These are phyloP conservation scores for Orthosia gothica DNA, from an alignment of 2,888 invertebrate species.

Conservation along the genomic window DNA sequence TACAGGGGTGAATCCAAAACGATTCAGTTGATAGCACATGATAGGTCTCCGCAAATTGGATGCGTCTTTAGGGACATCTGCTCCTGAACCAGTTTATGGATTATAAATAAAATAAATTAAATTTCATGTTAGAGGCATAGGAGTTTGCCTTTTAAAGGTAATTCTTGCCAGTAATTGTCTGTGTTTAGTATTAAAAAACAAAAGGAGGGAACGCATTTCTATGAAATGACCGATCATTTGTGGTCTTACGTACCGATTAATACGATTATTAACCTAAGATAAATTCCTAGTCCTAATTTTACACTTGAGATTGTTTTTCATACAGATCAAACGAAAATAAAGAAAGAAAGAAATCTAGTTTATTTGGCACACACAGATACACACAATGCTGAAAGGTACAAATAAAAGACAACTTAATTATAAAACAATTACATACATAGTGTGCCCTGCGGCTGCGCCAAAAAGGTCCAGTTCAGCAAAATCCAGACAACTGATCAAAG, in stretches of 20 bases:
- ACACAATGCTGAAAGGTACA: too few relatives aligned
- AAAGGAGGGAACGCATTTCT: neutral
- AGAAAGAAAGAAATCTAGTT: too few relatives aligned
- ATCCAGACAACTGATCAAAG: too few relatives aligned
- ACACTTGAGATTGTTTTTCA: neutral
- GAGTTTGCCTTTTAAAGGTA: neutral
- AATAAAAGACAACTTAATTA: too few relatives aligned
- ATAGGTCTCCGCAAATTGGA: too few relatives aligned
- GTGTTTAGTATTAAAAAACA: neutral
- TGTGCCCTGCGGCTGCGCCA: too few relatives aligned
- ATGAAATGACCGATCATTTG: neutral
- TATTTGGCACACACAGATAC: too few relatives aligned
- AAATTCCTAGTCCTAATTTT: neutral
- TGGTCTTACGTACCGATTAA: neutral
- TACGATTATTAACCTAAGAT: neutral
- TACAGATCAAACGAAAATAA: neutral
- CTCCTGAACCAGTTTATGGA: conserved; percentile 4
- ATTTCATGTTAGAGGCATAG: neutral
- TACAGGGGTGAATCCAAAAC: conserved; percentile 33
- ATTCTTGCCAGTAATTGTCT: neutral
- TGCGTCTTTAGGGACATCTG: conserved; percentile 22
- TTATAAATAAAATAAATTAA: neutral
- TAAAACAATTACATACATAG: too few relatives aligned
- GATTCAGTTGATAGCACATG: conserved; percentile 22
- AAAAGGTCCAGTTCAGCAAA: too few relatives aligned